Percentiles rank a stretch among this genome's conserved stretches.
Evolutionary conservation across 2,113 vertebrate species (phyloP).

Genomic region (Rhinolophus ferrumequinum): DNA sequence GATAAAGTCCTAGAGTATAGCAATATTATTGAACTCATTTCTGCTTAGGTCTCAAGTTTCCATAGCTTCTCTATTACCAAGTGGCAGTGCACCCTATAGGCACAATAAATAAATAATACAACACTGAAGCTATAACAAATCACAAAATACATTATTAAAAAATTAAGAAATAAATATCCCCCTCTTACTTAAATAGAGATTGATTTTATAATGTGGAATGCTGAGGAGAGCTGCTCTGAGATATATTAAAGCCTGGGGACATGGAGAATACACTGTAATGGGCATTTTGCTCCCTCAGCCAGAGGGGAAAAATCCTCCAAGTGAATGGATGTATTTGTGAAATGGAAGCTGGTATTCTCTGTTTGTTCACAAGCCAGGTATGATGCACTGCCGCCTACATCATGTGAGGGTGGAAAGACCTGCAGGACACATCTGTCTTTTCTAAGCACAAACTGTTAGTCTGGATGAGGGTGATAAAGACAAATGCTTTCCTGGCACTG

Average conservation of each 20-base stretch:
- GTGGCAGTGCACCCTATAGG: constrained; percentile 82
- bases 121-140: constrained; percentile 83
- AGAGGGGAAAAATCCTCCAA: neutral
- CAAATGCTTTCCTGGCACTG: neutral
- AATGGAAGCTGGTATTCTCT: constrained; percentile 67
- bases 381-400: constrained; percentile 36
- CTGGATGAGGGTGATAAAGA: constrained; percentile 59
- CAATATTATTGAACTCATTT: constrained; percentile 82
- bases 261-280: constrained; percentile 69
- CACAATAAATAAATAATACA: constrained; percentile 87
- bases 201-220: constrained; percentile 85
- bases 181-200: constrained; percentile 86
- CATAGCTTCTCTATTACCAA: constrained; percentile 80
- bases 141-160: constrained; percentile 88
- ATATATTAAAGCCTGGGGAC: constrained; percentile 78
- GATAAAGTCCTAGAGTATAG: constrained; percentile 73
- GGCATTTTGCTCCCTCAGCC: constrained; percentile 71
- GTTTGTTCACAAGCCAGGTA: constrained; percentile 67
- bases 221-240: constrained; percentile 81
- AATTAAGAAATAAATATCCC: constrained; percentile 87
- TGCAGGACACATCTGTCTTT: constrained; percentile 74
- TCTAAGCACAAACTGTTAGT: constrained; percentile 57
- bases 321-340: constrained; percentile 78
- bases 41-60: constrained; percentile 85
- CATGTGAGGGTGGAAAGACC: constrained; percentile 23